phyloP scores from a whole-genome alignment of 2,888 invertebrate species.

The Macaria notata region DNA sequence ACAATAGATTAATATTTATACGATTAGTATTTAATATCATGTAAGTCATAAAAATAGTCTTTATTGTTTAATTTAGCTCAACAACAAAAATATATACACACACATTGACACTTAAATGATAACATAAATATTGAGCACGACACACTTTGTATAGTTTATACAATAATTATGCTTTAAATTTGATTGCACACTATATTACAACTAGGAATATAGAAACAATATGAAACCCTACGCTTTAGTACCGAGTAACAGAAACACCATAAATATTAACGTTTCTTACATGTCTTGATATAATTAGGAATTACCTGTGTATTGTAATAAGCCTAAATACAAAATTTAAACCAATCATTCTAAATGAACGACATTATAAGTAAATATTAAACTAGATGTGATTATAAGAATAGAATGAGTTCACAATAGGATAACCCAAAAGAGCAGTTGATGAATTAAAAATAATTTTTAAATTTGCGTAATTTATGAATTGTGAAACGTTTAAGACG shows the following conservation, averaged over 20 bases:
- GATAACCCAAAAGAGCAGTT: no score
- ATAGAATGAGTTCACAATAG: no score
- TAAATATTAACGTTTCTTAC: no score
- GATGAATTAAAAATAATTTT: no score
- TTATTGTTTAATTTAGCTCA: constrained; percentile 38
- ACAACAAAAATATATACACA: constrained; percentile 45
- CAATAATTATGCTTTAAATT: constrained; percentile 1
- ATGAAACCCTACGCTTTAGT: constrained; percentile 2
- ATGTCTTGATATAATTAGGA: no score
- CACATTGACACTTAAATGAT: constrained; percentile 48
- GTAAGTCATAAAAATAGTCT: constrained; percentile 37
- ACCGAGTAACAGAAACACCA: not conserved
- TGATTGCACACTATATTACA: constrained; percentile 7
- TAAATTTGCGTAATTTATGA: no score
- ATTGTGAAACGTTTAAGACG: no score
- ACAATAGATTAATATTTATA: constrained; percentile 44
- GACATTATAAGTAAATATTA: no score
- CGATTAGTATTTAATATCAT: constrained; percentile 43
- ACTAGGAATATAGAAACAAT: not conserved
- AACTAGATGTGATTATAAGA: no score
- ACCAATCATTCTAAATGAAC: no score
- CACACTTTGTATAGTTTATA: constrained; percentile 53
- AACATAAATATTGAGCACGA: constrained; percentile 46
- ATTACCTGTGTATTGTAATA: no score
- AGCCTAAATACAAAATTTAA: no score